A percentile compares a stretch with the other conserved stretches of the same genome.
Conservation (phyloP, 2,888 invertebrate genomes). For the Limnephilus auricula region DNA sequence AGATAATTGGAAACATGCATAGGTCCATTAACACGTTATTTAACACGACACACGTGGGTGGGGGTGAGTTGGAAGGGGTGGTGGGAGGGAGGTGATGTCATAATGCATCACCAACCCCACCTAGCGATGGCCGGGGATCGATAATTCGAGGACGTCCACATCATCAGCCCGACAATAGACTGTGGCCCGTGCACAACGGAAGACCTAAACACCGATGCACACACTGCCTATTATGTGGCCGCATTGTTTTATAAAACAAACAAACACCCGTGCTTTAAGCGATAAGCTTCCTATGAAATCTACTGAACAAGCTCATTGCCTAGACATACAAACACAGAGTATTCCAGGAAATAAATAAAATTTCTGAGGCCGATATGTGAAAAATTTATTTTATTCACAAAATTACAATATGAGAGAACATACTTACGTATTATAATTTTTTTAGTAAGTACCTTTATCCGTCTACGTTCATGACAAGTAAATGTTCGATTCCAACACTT, state of each 20-base stretch:
- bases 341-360: background rate
- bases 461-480: too few relatives aligned
- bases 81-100: slow-evolving; percentile 12
- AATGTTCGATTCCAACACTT: too few relatives aligned
- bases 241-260: background rate
- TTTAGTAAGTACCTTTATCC: too few relatives aligned
- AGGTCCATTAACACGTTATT: slow-evolving; percentile 32
- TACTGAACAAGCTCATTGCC: background rate
- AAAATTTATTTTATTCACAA: too few relatives aligned
- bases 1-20: slow-evolving; percentile 10
- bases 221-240: background rate
- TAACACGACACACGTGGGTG: slow-evolving; percentile 10
- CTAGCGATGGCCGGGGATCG: background rate
- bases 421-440: too few relatives aligned
- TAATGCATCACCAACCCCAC: slow-evolving; percentile 26
- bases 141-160: slow-evolving; percentile 14
- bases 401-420: too few relatives aligned
- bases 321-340: background rate
- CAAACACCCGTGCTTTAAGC: background rate
- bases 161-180: slow-evolving; percentile 24
- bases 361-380: too few relatives aligned
- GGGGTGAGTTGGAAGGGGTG: background rate
- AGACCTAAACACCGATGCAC: background rate
- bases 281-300: background rate
- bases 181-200: background rate